phyloP scores from a whole-genome alignment of 2,113 vertebrate species.

The Thermophis baileyi region DNA sequence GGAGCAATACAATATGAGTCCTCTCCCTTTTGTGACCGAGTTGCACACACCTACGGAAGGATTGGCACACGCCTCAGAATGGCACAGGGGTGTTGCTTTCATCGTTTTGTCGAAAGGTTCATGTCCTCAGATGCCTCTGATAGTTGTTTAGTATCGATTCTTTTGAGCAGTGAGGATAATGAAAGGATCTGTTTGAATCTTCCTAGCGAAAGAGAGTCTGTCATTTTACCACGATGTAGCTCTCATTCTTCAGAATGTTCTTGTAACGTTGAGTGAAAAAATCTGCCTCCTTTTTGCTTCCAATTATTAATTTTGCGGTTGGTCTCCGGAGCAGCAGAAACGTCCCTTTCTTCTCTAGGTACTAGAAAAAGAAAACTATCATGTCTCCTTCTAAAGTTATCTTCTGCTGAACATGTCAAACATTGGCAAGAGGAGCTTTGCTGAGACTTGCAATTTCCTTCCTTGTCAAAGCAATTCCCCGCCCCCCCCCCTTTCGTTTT shows the following conservation, averaged over 20 bases:
- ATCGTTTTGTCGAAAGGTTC: background rate
- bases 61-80: background rate
- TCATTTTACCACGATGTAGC: background rate
- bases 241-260: background rate
- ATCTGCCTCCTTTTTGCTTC: background rate
- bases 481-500: accelerated
- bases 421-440: background rate
- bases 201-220: background rate
- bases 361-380: background rate
- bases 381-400: background rate
- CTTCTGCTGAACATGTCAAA: background rate
- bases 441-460: background rate
- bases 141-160: background rate
- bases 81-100: background rate
- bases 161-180: background rate
- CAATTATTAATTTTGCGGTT: background rate
- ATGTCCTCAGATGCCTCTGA: background rate
- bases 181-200: background rate
- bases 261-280: background rate
- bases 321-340: background rate
- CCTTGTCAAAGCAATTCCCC: background rate
- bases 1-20: too few relatives aligned
- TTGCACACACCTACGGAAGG: background rate
- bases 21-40: background rate
- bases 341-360: background rate